Percentiles rank a stretch among this genome's conserved stretches.
Conservation (phyloP, 2,888 invertebrate species). For the Tholera decimalis region DNA sequence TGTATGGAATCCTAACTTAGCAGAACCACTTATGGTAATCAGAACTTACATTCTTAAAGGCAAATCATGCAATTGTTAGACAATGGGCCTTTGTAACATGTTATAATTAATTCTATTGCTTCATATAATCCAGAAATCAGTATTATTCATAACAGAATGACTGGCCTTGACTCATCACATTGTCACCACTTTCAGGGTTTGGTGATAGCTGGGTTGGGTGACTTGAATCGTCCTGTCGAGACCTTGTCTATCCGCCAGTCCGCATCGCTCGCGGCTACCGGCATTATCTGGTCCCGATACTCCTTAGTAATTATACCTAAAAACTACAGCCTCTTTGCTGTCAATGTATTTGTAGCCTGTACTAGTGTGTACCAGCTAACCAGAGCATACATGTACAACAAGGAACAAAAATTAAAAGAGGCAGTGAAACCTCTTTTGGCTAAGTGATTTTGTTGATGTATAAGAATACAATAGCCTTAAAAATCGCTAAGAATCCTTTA, state of each 20-base stretch:
- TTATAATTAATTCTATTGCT: constrained; percentile 8
- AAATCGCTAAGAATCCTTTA: constrained; percentile 6
- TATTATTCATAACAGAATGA: constrained; percentile 38
- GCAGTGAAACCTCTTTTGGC: constrained; percentile 19
- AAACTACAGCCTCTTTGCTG: constrained; percentile 98
- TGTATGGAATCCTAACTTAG: neutral
- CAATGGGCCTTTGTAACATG: neutral
- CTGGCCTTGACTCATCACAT: constrained; percentile 54
- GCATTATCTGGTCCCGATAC: constrained; percentile 96
- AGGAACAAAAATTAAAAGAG: constrained; percentile 35
- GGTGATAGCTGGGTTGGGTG: constrained; percentile 97
- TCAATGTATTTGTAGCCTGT: constrained; percentile 98
- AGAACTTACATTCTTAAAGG: neutral
- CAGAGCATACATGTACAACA: constrained; percentile 92
- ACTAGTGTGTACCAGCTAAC: constrained; percentile 96
- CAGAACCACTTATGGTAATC: constrained; percentile 14
- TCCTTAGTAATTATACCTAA: constrained; percentile 99
- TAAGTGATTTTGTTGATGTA: constrained; percentile 11
- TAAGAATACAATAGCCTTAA: constrained; percentile 6
- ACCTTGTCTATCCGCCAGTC: constrained; percentile 96
- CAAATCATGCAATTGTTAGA: neutral
- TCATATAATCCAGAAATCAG: constrained; percentile 32
- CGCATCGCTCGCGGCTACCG: constrained; percentile 94
- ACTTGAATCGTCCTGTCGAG: constrained; percentile 97
- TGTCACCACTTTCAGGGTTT: constrained; percentile 92